A percentile compares a stretch with the other conserved stretches of the same genome.
phyloP scores from a whole-genome alignment of 2,888 invertebrate species.

The Macaria notata region DNA sequence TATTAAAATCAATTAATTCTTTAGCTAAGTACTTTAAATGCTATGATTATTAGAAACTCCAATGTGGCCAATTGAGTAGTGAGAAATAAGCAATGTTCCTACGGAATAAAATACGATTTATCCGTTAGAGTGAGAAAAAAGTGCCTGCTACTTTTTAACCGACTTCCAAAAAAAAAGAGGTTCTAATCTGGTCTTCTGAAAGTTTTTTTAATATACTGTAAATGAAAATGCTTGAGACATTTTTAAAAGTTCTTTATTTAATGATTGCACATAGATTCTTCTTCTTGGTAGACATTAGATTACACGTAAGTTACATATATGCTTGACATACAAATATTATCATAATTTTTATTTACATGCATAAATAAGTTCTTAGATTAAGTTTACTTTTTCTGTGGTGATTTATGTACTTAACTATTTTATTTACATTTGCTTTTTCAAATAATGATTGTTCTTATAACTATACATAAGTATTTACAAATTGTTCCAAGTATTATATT shows the following conservation, averaged over 20 bases:
- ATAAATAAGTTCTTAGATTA: background rate
- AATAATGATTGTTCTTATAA: background rate
- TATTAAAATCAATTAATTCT: too few relatives aligned
- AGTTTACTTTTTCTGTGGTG: background rate
- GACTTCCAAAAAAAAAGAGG: too few relatives aligned
- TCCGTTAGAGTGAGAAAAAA: too few relatives aligned
- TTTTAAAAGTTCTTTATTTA: slow-evolving; percentile 19
- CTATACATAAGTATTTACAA: background rate
- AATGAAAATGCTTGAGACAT: background rate
- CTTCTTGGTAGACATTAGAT: slow-evolving; percentile 13
- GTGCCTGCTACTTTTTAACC: too few relatives aligned
- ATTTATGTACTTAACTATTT: slow-evolving; percentile 5
- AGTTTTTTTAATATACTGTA: too few relatives aligned
- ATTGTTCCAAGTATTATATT: too few relatives aligned
- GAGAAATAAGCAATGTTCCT: too few relatives aligned
- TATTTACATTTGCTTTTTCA: slow-evolving; percentile 20
- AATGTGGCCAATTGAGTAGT: too few relatives aligned
- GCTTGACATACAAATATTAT: slow-evolving; percentile 25
- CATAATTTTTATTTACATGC: slow-evolving; percentile 12
- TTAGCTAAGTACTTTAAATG: too few relatives aligned
- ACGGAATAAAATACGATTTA: too few relatives aligned
- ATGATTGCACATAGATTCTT: slow-evolving; percentile 22
- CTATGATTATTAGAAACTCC: too few relatives aligned
- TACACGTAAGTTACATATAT: slow-evolving; percentile 9
- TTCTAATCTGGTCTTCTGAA: too few relatives aligned